Conservation (phyloP, 1,140 invertebrate species). For the Drosophila nigromelanica region DNA sequence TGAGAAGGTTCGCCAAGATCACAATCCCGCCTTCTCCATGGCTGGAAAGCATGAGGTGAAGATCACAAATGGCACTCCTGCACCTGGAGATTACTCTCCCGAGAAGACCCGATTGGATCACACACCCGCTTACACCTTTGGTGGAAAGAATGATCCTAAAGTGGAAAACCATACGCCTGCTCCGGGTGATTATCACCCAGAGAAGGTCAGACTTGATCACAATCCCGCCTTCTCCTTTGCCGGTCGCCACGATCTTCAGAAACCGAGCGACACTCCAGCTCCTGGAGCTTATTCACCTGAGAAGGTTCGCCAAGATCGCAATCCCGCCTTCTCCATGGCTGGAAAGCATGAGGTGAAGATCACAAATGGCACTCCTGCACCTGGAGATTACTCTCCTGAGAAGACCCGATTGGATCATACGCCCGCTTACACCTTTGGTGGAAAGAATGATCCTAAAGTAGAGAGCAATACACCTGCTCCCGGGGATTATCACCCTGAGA, state of each 20-base stretch:
- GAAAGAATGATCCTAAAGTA: constrained; percentile 81
- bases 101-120: constrained; percentile 87
- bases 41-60: constrained; percentile 85
- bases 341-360: constrained; percentile 85
- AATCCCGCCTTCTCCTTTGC: constrained; percentile 85
- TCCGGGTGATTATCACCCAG: constrained; percentile 86
- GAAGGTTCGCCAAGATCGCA: constrained; percentile 85
- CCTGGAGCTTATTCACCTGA: constrained; percentile 86
- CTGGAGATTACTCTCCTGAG: constrained; percentile 86
- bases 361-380: constrained; percentile 85
- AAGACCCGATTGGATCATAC: constrained; percentile 86
- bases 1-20: constrained; percentile 86
- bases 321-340: constrained; percentile 86
- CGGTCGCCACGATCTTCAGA: constrained; percentile 85
- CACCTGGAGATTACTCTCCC: constrained; percentile 90
- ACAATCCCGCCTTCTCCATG: constrained; percentile 87
- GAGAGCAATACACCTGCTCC: constrained; percentile 84
- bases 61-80: constrained; percentile 86
- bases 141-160: constrained; percentile 84
- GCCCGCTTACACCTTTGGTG: constrained; percentile 84
- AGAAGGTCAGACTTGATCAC: constrained; percentile 85
- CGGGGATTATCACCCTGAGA: constrained; percentile 87
- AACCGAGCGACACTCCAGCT: constrained; percentile 89
- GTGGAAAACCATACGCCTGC: constrained; percentile 82
- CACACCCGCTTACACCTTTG: constrained; percentile 85